phyloP scores from a whole-genome alignment of 2,888 invertebrate genomes.

The Dioctria rufipes region DNA sequence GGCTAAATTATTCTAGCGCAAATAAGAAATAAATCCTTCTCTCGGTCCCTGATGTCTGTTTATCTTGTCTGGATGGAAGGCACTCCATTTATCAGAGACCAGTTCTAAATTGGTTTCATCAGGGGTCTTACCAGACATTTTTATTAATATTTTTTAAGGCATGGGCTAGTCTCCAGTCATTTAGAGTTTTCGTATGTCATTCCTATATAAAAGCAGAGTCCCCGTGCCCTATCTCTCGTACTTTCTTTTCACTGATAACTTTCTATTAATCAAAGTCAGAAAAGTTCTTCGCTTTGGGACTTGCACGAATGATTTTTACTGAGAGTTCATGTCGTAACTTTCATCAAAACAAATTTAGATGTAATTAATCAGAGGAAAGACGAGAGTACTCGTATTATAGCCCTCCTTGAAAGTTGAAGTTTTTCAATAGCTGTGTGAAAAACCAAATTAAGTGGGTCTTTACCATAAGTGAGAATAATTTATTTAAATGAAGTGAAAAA shows the following conservation, averaged over 20 bases:
- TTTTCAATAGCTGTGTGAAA: background rate
- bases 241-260: background rate
- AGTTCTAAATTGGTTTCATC: conserved; percentile 29
- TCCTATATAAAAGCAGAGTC: background rate
- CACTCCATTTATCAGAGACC: conserved; percentile 9
- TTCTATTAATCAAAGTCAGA: conserved; percentile 31
- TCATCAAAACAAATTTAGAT: background rate
- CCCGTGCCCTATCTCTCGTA: background rate
- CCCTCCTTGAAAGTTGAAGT: background rate
- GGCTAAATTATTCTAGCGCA: too few relatives aligned
- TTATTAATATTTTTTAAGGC: conserved; percentile 9
- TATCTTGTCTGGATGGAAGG: background rate
- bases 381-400: background rate
- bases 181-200: conserved; percentile 13
- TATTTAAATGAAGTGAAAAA: background rate
- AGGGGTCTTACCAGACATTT: conserved; percentile 9
- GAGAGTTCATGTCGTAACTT: conserved; percentile 6
- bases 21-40: background rate
- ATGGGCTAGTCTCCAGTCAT: background rate
- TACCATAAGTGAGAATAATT: background rate
- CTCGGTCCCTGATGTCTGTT: conserved; percentile 11
- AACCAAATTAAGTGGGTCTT: background rate
- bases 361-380: conserved; percentile 1
- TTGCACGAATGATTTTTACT: background rate
- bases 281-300: background rate